These are phyloP conservation scores for Neoscelio sp. DNA, from an alignment of 2,888 invertebrate species.

Conservation along the genomic window DNA sequence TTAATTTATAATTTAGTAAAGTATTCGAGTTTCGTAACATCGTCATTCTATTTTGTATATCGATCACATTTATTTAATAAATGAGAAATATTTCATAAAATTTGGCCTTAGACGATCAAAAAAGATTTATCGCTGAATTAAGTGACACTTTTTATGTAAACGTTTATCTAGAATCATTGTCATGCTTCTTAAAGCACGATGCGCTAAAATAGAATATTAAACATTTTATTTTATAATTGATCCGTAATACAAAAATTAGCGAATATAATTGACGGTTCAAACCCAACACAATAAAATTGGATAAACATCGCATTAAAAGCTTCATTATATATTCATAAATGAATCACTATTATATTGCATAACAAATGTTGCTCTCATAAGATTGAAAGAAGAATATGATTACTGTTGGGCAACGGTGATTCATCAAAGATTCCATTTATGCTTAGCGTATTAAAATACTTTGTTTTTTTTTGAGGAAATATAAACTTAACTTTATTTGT, in stretches of 20 bases:
- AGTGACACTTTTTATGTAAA: not conserved
- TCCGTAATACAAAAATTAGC: too few relatives aligned
- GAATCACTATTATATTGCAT: slow-evolving; percentile 38
- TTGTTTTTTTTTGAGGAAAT: too few relatives aligned
- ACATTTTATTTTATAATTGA: too few relatives aligned
- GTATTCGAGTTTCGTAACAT: too few relatives aligned
- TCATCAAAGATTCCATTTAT: slow-evolving; percentile 7
- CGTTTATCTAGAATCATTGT: not conserved
- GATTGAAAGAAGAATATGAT: slow-evolving; percentile 20
- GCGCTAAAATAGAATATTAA: too few relatives aligned
- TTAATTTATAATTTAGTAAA: too few relatives aligned
- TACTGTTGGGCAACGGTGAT: slow-evolving; percentile 18
- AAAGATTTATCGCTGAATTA: not conserved
- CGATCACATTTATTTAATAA: too few relatives aligned
- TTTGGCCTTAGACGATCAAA: too few relatives aligned
- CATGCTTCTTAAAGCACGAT: too few relatives aligned
- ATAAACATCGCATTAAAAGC: slow-evolving; percentile 3
- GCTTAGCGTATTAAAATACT: not conserved
- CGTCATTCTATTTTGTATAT: too few relatives aligned
- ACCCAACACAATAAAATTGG: not conserved
- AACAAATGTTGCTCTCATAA: slow-evolving; percentile 31
- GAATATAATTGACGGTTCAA: too few relatives aligned
- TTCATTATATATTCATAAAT: slow-evolving; percentile 41
- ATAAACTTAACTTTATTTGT: too few relatives aligned
- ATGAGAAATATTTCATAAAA: not conserved